phyloP scores from a whole-genome alignment of 2,797 vertebrate genomes.

The Bovichtus variegatus region DNA sequence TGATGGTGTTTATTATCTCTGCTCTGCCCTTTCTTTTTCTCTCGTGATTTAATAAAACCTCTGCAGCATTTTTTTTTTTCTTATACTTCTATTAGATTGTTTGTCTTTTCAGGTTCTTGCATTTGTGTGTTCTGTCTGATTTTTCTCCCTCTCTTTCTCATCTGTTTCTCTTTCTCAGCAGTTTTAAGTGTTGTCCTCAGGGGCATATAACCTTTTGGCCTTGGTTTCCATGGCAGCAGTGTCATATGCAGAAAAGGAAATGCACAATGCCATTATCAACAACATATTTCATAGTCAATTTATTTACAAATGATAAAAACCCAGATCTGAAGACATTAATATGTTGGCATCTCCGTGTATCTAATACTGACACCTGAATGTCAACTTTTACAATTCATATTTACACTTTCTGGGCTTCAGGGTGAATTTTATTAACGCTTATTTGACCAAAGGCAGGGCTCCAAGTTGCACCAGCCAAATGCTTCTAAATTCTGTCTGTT shows the following conservation, averaged over 20 bases:
- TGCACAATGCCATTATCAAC: background rate
- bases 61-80: background rate
- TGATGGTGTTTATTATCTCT: slow-evolving; percentile 37
- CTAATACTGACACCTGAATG: background rate
- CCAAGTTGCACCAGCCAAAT: slow-evolving; percentile 14
- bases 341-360: background rate
- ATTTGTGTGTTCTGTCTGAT: background rate
- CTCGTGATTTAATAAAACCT: slow-evolving; percentile 7
- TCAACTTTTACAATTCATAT: background rate
- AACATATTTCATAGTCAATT: background rate
- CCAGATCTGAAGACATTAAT: background rate
- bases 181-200: slow-evolving; percentile 27
- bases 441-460: slow-evolving; percentile 7
- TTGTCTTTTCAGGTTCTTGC: background rate
- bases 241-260: slow-evolving; percentile 6
- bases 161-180: slow-evolving; percentile 32
- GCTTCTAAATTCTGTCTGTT: background rate
- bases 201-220: slow-evolving; percentile 52
- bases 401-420: background rate
- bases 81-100: background rate
- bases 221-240: slow-evolving; percentile 46
- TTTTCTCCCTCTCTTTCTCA: background rate
- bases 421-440: slow-evolving; percentile 9
- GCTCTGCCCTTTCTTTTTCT: background rate
- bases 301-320: background rate